Percentiles rank a stretch among this genome's conserved stretches.
These are phyloP conservation scores for Cynocephalus volans DNA, from an alignment of 2,113 vertebrate species.

Conservation along the genomic window DNA sequence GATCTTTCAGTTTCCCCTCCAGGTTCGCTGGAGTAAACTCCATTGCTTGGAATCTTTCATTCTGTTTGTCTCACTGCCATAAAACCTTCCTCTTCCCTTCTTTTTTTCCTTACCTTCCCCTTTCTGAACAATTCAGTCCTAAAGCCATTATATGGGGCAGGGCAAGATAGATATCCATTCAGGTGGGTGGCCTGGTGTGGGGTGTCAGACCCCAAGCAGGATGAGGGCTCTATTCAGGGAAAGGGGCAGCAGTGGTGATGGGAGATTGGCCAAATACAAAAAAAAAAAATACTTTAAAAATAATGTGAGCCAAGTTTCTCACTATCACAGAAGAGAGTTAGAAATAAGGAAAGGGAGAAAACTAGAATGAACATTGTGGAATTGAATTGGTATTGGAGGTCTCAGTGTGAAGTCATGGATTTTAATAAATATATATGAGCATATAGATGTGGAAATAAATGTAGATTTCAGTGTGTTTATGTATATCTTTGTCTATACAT, in stretches of 20 bases:
- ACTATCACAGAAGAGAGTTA: neutral
- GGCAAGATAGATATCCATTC: neutral
- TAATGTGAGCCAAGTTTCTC: neutral
- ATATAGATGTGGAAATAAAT: neutral
- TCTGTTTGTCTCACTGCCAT: too few species aligned
- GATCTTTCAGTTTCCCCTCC: too few species aligned
- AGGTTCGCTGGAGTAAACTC: too few species aligned
- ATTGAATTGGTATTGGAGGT: neutral
- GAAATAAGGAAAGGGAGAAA: slow-evolving; percentile 29
- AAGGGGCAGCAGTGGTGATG: neutral
- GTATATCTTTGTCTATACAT: neutral
- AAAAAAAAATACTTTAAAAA: neutral
- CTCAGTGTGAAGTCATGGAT: neutral
- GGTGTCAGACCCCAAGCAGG: neutral
- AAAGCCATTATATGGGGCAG: neutral
- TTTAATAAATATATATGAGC: neutral
- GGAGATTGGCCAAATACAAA: neutral
- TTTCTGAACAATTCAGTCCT: neutral
- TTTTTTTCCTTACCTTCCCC: neutral
- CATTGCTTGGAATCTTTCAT: too few species aligned
- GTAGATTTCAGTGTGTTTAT: neutral
- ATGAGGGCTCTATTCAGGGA: neutral
- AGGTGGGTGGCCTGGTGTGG: too few species aligned
- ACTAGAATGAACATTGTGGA: neutral
- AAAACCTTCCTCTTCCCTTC: neutral